phyloP scores from a whole-genome alignment of 2,888 invertebrate genomes.

The Drosophila meridiana region DNA sequence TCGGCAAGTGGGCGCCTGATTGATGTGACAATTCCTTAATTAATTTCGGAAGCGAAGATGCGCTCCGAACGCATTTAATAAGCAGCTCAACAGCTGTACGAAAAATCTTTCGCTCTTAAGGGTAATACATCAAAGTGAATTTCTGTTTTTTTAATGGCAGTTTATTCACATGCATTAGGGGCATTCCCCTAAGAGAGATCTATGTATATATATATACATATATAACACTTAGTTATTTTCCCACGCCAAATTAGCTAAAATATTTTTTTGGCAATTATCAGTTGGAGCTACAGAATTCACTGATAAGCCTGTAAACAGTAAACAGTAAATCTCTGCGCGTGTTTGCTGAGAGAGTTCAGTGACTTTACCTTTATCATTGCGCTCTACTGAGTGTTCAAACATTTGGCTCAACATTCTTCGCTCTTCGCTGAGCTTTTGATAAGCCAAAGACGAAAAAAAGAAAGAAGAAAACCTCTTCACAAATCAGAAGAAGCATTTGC shows the following conservation, averaged over 20 bases:
- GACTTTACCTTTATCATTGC: conserved; percentile 61
- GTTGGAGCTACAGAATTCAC: conserved; percentile 29
- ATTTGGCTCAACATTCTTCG: conserved; percentile 60
- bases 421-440: conserved; percentile 35
- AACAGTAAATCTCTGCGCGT: conserved; percentile 5
- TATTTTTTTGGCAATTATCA: conserved; percentile 59
- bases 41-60: conserved; percentile 63
- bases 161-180: conserved; percentile 67
- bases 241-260: conserved; percentile 49
- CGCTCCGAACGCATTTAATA: conserved; percentile 58
- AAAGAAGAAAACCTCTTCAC: conserved; percentile 4
- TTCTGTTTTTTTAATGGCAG: conserved; percentile 38
- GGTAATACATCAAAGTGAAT: conserved; percentile 72
- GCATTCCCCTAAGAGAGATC: conserved; percentile 17
- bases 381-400: conserved; percentile 49
- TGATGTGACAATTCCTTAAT: conserved; percentile 82
- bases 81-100: conserved; percentile 50
- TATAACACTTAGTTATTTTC: conserved; percentile 33
- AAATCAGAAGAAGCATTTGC: background rate
- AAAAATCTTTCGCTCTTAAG: conserved; percentile 1
- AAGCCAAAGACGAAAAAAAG: conserved; percentile 25
- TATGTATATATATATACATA: background rate
- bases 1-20: conserved; percentile 76
- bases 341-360: conserved; percentile 28
- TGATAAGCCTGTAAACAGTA: conserved; percentile 54